These are phyloP conservation scores for Sarcophilus harrisii DNA, from an alignment of 2,797 vertebrate species.

Conservation along the genomic window DNA sequence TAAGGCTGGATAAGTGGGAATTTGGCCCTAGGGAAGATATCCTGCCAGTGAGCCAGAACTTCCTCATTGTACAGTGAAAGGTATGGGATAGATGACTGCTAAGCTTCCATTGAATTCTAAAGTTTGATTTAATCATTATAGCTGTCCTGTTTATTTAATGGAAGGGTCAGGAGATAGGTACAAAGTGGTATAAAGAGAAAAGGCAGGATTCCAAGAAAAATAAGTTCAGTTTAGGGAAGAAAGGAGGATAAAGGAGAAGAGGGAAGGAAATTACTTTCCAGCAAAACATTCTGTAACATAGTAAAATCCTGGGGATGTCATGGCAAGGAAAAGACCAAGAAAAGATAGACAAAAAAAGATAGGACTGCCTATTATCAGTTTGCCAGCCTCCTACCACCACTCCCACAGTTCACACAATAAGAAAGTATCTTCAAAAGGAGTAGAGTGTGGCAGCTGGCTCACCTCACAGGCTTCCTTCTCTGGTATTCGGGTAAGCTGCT, in stretches of 20 bases:
- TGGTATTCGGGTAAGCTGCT: background rate
- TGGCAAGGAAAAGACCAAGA: background rate
- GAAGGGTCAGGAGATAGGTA: background rate
- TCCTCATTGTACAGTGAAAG: background rate
- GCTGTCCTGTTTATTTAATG: background rate
- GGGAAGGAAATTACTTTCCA: background rate
- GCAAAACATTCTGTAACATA: background rate
- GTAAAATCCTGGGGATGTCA: background rate
- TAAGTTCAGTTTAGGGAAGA: background rate
- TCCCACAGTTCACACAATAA: background rate
- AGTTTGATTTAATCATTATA: background rate
- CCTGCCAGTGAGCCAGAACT: background rate
- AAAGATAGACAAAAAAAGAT: background rate
- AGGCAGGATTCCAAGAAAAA: background rate
- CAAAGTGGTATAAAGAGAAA: background rate
- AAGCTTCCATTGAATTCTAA: background rate
- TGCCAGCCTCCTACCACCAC: background rate
- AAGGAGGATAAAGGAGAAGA: background rate
- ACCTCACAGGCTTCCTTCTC: conserved; percentile 57
- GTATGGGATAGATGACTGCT: background rate
- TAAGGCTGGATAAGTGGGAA: background rate
- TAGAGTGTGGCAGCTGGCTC: background rate
- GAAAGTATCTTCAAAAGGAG: background rate
- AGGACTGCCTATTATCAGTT: background rate
- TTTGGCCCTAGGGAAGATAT: background rate